phyloP scores from a whole-genome alignment of 2,888 invertebrate genomes.

The Drosophila setosimentum region DNA sequence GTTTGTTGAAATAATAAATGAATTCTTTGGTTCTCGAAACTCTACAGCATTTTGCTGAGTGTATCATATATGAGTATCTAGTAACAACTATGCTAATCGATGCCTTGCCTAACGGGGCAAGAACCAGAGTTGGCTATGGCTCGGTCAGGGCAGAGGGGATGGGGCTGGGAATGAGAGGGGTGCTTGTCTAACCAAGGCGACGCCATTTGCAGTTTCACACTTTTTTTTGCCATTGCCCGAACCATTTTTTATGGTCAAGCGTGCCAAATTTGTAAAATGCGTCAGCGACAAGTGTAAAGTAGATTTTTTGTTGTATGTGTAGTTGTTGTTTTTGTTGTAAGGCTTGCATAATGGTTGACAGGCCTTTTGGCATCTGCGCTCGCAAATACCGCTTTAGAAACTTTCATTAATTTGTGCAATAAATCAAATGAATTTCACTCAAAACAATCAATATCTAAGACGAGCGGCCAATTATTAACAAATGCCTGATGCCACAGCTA shows the following conservation, averaged over 20 bases:
- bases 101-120: constrained; percentile 69
- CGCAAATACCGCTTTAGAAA: constrained; percentile 45
- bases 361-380: constrained; percentile 25
- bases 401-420: constrained; percentile 76
- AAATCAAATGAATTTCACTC: constrained; percentile 79
- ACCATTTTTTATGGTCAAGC: constrained; percentile 79
- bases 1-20: background rate
- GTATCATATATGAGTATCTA: constrained; percentile 33
- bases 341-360: constrained; percentile 61
- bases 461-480: constrained; percentile 71
- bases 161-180: background rate
- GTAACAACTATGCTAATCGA: constrained; percentile 77
- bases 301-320: constrained; percentile 24
- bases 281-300: constrained; percentile 77
- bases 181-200: constrained; percentile 73
- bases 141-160: background rate
- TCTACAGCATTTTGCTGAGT: background rate
- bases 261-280: constrained; percentile 80
- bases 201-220: constrained; percentile 80
- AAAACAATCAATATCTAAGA: constrained; percentile 70
- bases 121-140: constrained; percentile 54
- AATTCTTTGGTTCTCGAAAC: background rate
- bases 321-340: constrained; percentile 41
- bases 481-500: constrained; percentile 45
- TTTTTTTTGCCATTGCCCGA: constrained; percentile 66